Base-by-base conservation (phyloP, 2,113 vertebrate species). In the Suncus etruscus region DNA sequence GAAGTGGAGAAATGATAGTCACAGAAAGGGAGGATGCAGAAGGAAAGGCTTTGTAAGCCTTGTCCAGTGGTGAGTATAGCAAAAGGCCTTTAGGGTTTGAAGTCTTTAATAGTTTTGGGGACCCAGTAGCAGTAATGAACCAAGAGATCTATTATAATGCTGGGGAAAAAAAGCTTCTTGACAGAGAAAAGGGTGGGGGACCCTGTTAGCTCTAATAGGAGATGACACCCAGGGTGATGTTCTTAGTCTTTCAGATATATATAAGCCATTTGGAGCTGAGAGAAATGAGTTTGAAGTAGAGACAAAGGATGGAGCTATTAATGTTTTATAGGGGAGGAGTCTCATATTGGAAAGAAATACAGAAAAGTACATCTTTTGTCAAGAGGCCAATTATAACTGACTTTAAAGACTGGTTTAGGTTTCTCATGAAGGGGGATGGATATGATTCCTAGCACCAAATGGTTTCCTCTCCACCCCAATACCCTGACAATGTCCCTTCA, bases 301-400 rank as follows among this genome's bases (percentile, higher is more conserved):
- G 22, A 29, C 24, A 72, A 48, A 54, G 85, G 10, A 12, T 61
- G 79, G 86, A 92, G 86, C 82, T 68, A 68, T 81, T 68, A 31
- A 47, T 27, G 66, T 12, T 54, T 54, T 54, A 54, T 54, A 51
- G 58, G 68, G 15, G 15, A 18, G 81, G 85, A 85, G 85, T 92
- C 65, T 92, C 58, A 85, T 84, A 90, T 92, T 76, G 31, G 32
- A 78, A 85, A 63, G n/a, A 80, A 94, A 82, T 81, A 47, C 63
- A 51, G 22, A 82, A 77, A 86, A 51, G 25, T 51, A 11, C 25
- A 6, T 73, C 12, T 87, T 88, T 50, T 75, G 48, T 73, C 48
- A 91, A 86, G 45, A 58, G 14, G 79, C 68, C 9, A 32, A 25
- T 73, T 87, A 86, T 15, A 54, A 15, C 10, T 54, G 15, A 10